phyloP scores from a whole-genome alignment of 2,797 vertebrate genomes.

The Scolopax rusticola region DNA sequence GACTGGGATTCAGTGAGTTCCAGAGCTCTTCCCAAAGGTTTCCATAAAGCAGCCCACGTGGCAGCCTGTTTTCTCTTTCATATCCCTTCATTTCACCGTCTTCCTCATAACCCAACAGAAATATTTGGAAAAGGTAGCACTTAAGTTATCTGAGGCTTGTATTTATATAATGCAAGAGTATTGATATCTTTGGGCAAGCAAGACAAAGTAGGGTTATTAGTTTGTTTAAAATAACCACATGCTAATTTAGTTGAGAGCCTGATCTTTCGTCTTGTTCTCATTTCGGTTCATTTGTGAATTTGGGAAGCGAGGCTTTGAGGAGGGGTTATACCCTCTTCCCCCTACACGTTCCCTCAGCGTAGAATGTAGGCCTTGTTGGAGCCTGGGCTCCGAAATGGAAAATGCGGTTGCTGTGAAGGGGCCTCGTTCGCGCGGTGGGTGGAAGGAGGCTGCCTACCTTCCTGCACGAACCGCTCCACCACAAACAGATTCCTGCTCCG shows the following conservation, averaged over 20 bases:
- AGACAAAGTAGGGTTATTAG: neutral
- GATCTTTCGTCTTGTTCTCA: neutral
- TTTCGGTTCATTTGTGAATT: neutral
- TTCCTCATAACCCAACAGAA: neutral
- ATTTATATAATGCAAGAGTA: neutral
- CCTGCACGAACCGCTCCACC: conserved; percentile 1
- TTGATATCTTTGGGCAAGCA: neutral
- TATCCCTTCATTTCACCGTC: neutral
- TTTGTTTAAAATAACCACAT: neutral
- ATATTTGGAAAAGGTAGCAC: neutral
- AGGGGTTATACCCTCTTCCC: neutral
- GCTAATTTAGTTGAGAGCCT: neutral
- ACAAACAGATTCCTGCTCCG: neutral
- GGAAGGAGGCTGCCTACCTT: conserved; percentile 31
- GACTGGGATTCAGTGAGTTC: neutral
- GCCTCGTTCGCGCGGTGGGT: neutral
- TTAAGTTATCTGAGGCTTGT: neutral
- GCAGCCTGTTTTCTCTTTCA: neutral
- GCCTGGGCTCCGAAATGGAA: neutral
- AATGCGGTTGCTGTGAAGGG: conserved; percentile 6
- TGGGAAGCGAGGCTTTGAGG: neutral
- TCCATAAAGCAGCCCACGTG: neutral
- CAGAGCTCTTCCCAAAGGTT: neutral
- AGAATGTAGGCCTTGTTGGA: neutral
- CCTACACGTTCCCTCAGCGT: neutral